Percentiles rank a stretch among this genome's conserved stretches.
Conservation (phyloP, 2,113 vertebrate species). For the Promerops cafer region DNA sequence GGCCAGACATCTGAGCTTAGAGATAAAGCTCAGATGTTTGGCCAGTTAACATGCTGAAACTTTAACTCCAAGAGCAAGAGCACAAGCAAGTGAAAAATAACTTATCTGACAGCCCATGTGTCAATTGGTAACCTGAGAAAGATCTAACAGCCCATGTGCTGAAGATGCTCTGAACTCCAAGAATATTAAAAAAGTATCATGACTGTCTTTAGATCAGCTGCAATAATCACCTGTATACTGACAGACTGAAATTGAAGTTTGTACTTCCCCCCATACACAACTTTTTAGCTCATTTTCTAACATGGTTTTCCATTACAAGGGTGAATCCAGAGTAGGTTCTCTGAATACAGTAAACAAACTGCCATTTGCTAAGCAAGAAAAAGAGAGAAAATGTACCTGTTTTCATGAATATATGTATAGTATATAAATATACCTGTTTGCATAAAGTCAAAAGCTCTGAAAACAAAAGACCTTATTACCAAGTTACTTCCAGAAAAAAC, state of each 20-base stretch:
- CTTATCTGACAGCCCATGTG: neutral
- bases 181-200: neutral
- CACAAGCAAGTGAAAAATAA: neutral
- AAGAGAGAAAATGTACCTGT: neutral
- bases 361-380: neutral
- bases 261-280: neutral
- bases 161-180: neutral
- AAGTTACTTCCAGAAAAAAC: neutral
- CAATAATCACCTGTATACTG: neutral
- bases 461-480: neutral
- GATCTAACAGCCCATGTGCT: neutral
- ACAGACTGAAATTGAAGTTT: neutral
- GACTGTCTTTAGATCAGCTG: neutral
- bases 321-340: neutral
- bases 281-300: neutral
- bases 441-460: neutral
- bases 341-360: neutral
- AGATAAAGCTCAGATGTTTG: neutral
- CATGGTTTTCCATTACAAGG: neutral
- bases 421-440: neutral
- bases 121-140: slow-evolving; percentile 11
- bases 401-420: neutral
- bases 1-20: neutral
- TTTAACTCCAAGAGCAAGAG: neutral
- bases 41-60: neutral